Base-by-base conservation (phyloP, 92 coral and sea anemone genomes). In the Muricea muricata region DNA sequence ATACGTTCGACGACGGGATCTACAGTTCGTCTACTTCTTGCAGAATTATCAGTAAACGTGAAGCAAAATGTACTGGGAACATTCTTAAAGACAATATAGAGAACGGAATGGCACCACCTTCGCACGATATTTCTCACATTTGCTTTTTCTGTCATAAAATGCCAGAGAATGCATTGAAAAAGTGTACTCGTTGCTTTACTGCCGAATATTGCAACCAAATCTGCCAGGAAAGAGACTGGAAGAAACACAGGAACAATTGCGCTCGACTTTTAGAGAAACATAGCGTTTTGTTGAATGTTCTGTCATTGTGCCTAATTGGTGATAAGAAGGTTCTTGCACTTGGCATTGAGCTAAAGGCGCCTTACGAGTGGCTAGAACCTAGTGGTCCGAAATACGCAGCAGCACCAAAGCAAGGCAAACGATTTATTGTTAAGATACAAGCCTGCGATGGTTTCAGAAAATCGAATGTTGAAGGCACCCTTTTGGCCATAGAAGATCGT, bases 341-440 rank as follows among this genome's bases (percentile, higher is more conserved):
- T 7, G 17, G 15, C 0, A 0, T 34, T 21, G 52, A 41, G 11
- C 3, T 41, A 32, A 21, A 9, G 7, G 13, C 3, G 4, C 6
- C 1, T 13, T 21, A 0, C 78, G 91, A 11, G 61, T 41, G 15
- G 89, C 80, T 82, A 89, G 98, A 89, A 29, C 76, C 89, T 25
- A 83, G 82, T 73, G 98, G 93, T 18, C 68, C 86, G 14, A 90
- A 92, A 42, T 20, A 82, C 0, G 89, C 88, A 0, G 88, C 87
- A 70, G 92, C 88, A 7, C 93, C 87, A 7, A 77, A 83, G 39
- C 82, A 85, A 37, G 58, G 65, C 1, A n/a, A 47, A 33, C 66
- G 81, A 42, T 94, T 92, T 45, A 69, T 94, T n/a, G 96, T 92
- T 0, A 94, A 92, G 52, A 57, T 90, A 13, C 75, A 68, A 68